phyloP scores from a whole-genome alignment of 2,113 vertebrate genomes.

The Python bivittatus region DNA sequence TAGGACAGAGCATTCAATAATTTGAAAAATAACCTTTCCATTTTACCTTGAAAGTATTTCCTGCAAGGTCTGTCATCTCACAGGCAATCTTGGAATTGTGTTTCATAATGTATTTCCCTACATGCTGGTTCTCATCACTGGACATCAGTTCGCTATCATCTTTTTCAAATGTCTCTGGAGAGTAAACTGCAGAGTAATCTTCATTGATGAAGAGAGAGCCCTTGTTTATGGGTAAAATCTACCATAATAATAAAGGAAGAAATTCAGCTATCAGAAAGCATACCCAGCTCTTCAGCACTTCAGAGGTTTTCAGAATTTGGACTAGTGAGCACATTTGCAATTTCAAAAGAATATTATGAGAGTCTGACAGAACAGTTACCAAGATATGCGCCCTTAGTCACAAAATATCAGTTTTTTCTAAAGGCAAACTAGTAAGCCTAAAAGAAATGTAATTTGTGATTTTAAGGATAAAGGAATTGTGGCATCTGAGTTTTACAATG shows the following conservation, averaged over 20 bases:
- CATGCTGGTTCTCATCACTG: constrained; percentile 57
- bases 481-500: not conserved
- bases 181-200: constrained; percentile 81
- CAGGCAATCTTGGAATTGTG: constrained; percentile 78
- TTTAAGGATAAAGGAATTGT: not conserved
- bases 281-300: not conserved
- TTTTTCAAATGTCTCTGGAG: constrained; percentile 61
- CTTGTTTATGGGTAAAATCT: constrained; percentile 75
- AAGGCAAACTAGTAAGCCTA: not conserved
- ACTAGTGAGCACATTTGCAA: not conserved
- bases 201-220: constrained; percentile 81
- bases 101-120: constrained; percentile 84
- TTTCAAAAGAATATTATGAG: not conserved
- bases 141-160: constrained; percentile 23
- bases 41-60: constrained; percentile 87
- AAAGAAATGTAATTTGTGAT: not conserved
- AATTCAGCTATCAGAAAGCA: constrained; percentile 6
- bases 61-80: constrained; percentile 81
- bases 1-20: not conserved
- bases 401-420: not conserved
- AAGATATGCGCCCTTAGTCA: not conserved
- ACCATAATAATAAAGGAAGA: constrained; percentile 22
- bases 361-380: not conserved
- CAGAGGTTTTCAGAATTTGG: not conserved
- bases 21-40: not conserved